Percentiles rank a stretch among this genome's conserved stretches.
Conservation (phyloP, 2,888 invertebrate species). For the Scelioninae gen. 2 region DNA sequence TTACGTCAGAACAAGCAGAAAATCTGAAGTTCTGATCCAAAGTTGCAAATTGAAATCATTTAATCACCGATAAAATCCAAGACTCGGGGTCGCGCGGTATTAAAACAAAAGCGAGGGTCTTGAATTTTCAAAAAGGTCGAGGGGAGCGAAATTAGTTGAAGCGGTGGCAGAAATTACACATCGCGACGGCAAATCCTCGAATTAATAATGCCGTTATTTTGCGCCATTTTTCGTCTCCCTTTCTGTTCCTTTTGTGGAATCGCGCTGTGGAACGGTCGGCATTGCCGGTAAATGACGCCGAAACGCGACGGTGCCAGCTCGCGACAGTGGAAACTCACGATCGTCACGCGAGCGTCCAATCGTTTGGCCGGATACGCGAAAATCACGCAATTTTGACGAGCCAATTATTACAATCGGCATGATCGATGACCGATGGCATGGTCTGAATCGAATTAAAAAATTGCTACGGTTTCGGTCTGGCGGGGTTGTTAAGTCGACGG, state of each 20-base stretch:
- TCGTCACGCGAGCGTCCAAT: constrained; percentile 51
- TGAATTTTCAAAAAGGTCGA: constrained; percentile 45
- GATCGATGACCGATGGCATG: constrained; percentile 16
- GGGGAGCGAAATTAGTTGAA: constrained; percentile 59
- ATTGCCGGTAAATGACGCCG: constrained; percentile 42
- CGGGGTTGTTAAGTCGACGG: too few species aligned
- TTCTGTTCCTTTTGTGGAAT: too few species aligned
- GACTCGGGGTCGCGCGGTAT: background rate
- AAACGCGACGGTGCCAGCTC: constrained; percentile 44
- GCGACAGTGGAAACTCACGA: constrained; percentile 36
- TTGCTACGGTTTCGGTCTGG: too few species aligned
- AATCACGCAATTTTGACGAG: constrained; percentile 37
- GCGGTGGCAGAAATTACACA: constrained; percentile 59
- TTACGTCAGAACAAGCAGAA: too few species aligned
- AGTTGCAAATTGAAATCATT: background rate
- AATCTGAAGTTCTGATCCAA: too few species aligned
- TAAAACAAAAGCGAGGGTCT: constrained; percentile 34
- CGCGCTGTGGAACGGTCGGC: too few species aligned
- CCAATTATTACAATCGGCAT: constrained; percentile 45
- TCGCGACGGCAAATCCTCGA: constrained; percentile 36
- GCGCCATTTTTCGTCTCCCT: too few species aligned
- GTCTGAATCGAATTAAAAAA: background rate
- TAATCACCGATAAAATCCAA: constrained; percentile 8
- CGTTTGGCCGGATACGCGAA: constrained; percentile 30
- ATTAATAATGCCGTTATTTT: constrained; percentile 43